These are phyloP conservation scores for Chionodraco myersi DNA, from an alignment of 2,113 vertebrate species.

Conservation along the genomic window DNA sequence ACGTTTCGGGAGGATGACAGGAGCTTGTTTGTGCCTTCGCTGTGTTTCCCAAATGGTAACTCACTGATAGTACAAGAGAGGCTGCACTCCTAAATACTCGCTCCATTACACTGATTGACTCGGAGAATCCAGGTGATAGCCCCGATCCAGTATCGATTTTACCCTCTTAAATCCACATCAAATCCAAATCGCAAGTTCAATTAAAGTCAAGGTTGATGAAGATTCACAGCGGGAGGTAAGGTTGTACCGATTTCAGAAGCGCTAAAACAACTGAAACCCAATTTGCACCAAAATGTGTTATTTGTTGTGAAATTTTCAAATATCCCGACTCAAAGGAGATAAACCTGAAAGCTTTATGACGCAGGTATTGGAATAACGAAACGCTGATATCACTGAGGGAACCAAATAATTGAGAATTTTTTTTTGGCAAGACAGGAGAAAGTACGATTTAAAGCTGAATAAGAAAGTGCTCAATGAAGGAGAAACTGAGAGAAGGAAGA, in stretches of 20 bases:
- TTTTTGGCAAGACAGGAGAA: background rate
- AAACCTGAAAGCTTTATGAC: background rate
- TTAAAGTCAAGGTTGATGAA: conserved; percentile 57
- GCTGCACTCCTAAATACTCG: conserved; percentile 25
- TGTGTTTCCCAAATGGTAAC: conserved; percentile 21
- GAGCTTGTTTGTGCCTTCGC: conserved; percentile 44
- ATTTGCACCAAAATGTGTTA: background rate
- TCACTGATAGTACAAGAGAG: conserved; percentile 25
- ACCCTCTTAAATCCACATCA: conserved; percentile 46
- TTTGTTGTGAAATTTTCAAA: background rate
- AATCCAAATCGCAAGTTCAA: conserved; percentile 50
- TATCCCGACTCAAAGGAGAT: conserved; percentile 1
- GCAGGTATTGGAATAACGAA: background rate
- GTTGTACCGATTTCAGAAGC: conserved; percentile 12
- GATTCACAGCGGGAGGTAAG: conserved; percentile 23
- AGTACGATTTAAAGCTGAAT: conserved; percentile 40
- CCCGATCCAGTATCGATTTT: conserved; percentile 49
- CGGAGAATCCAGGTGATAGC: conserved; percentile 60
- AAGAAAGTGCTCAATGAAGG: conserved; percentile 41
- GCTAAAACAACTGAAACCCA: conserved; percentile 17
- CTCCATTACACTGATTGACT: conserved; percentile 68
- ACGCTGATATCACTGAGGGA: conserved; percentile 9
- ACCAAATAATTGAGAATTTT: background rate
- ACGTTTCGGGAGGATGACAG: conserved; percentile 52
- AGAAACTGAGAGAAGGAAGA: conserved; percentile 45